Conservation (phyloP, 2,797 vertebrate species). For the Lemur catta region DNA sequence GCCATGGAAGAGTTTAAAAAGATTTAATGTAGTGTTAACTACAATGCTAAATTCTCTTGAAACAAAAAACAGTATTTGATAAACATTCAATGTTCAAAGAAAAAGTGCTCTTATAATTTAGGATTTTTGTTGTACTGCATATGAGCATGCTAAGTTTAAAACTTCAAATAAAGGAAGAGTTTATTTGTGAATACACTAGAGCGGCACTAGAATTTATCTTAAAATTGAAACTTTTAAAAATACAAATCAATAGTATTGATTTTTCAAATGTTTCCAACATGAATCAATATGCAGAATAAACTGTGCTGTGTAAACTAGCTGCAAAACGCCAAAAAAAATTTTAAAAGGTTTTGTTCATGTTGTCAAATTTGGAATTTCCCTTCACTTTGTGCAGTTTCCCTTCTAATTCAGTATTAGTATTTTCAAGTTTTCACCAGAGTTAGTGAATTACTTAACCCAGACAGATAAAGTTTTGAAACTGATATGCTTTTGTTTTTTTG, state of each 20-base stretch:
- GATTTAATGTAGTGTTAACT: neutral
- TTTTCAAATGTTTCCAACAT: neutral
- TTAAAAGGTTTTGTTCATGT: neutral
- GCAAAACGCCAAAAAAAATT: neutral
- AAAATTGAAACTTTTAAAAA: neutral
- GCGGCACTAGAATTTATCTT: neutral
- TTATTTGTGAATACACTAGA: neutral
- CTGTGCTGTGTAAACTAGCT: neutral
- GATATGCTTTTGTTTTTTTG: neutral
- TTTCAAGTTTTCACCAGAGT: neutral
- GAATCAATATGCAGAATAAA: neutral
- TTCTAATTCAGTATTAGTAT: neutral
- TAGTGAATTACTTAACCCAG: neutral
- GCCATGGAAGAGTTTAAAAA: neutral
- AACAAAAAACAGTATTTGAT: neutral
- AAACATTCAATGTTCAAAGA: conserved; percentile 10
- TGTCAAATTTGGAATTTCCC: neutral
- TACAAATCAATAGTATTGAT: neutral
- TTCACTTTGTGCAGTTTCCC: neutral
- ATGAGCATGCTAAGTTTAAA: conserved; percentile 11
- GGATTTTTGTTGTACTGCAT: neutral
- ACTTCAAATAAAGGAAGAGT: neutral
- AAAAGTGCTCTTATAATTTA: neutral
- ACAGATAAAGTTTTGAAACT: neutral
- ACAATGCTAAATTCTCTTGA: conserved; percentile 18